Evolutionary conservation across 92 coral and sea anemone species (phyloP).

Genomic region (Scolanthus callimorphus): DNA sequence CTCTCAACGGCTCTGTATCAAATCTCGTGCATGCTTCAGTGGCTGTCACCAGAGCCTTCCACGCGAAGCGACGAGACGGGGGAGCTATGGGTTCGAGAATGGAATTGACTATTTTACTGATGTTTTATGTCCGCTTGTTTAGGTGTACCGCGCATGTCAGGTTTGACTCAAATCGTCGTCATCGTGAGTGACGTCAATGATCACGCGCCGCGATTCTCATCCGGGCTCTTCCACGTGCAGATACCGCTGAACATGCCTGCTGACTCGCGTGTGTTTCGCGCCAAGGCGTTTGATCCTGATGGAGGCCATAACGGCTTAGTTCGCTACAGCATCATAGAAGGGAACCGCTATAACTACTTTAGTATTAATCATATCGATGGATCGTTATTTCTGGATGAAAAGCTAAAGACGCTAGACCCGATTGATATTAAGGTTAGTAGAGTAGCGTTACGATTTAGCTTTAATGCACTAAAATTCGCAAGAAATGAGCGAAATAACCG

Average conservation of each 20-base stretch:
- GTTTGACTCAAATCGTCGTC: conserved; percentile 63
- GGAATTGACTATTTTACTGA: too few relatives aligned
- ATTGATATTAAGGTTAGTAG: conserved; percentile 47
- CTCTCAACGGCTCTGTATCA: too few relatives aligned
- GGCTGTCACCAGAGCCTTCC: too few relatives aligned
- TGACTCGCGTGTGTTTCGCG: conserved; percentile 44
- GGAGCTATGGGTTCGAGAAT: too few relatives aligned
- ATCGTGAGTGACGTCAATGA: conserved; percentile 81
- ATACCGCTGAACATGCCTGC: conserved; percentile 65
- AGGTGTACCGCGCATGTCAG: conserved; percentile 58
- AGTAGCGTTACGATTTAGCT: too few relatives aligned
- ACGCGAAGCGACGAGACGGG: too few relatives aligned
- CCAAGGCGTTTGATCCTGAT: conserved; percentile 73
- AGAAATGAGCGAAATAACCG: too few relatives aligned
- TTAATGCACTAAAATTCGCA: too few relatives aligned
- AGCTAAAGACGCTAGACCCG: conserved; percentile 44
- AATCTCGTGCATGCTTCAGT: too few relatives aligned
- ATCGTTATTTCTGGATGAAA: conserved; percentile 37
- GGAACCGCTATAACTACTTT: conserved; percentile 44
- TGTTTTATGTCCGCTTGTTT: too few relatives aligned
- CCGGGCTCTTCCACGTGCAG: conserved; percentile 29
- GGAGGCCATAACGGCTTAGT: conserved; percentile 73
- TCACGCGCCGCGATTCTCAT: conserved; percentile 71
- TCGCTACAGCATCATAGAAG: conserved; percentile 54
- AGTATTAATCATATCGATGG: conserved; percentile 54